Conservation (phyloP, 2,113 vertebrate genomes). For the Campylorhamphus procurvoides region DNA sequence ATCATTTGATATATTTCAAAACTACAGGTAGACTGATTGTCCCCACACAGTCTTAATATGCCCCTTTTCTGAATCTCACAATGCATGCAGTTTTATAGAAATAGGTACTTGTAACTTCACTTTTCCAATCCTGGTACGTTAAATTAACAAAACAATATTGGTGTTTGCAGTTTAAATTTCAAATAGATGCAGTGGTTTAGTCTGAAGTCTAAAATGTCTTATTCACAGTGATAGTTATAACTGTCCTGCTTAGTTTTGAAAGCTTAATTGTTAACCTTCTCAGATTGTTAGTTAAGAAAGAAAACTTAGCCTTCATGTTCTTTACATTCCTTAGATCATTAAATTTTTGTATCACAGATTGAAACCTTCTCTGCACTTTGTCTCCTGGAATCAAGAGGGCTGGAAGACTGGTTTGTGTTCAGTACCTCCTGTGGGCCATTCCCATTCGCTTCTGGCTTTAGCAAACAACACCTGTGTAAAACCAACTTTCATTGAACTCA, state of each 20-base stretch:
- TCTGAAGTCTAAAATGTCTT: not conserved
- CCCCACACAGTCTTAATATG: not conserved
- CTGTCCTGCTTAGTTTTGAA: not conserved
- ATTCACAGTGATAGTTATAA: not conserved
- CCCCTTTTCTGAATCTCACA: not conserved
- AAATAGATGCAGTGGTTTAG: not conserved
- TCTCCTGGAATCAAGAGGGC: constrained; percentile 96
- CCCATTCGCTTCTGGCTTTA: constrained; percentile 89
- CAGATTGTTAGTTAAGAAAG: not conserved
- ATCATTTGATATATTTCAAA: not conserved
- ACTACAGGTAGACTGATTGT: not conserved
- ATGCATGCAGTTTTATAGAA: not conserved
- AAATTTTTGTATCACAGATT: constrained; percentile 75
- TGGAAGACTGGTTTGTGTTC: constrained; percentile 97
- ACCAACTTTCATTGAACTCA: constrained; percentile 86
- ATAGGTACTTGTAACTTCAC: not conserved
- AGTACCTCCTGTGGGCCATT: constrained; percentile 90
- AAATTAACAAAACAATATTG: not conserved
- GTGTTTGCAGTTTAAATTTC: not conserved
- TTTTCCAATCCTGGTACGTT: not conserved
- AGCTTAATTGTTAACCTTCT: not conserved
- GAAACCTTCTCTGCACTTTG: constrained; percentile 87
- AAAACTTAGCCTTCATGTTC: not conserved
- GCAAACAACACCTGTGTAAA: constrained; percentile 95
- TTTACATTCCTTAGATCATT: not conserved